These are phyloP conservation scores for Leptobrachium ailaonicum DNA, from an alignment of 2,113 vertebrate species.

Conservation along the genomic window DNA sequence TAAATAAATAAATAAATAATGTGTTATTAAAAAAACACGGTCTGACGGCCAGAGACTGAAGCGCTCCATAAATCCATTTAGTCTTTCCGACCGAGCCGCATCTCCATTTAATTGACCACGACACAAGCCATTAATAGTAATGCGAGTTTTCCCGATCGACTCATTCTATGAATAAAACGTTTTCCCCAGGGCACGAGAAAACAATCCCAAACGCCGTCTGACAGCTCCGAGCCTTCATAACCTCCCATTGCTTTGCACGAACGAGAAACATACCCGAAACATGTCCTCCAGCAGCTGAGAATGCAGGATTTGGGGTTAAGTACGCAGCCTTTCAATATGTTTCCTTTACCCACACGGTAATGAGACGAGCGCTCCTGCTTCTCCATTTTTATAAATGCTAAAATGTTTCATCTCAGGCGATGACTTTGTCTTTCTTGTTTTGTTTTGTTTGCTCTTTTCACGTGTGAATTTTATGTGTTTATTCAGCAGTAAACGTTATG, in stretches of 20 bases:
- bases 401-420: slow-evolving; percentile 10
- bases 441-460: not conserved
- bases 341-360: not conserved
- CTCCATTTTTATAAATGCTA: not conserved
- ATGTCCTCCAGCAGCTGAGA: not conserved
- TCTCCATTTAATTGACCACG: no score
- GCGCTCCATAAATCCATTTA: no score
- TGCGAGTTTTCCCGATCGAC: no score
- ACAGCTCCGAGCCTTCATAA: not conserved
- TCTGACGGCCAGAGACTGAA: no score
- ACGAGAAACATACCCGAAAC: not conserved
- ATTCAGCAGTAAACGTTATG: no score
- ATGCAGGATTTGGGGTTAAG: slow-evolving; percentile 1
- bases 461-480: no score
- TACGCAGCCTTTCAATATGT: slow-evolving; percentile 14
- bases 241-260: not conserved
- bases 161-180: no score
- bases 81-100: no score
- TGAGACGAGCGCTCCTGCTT: not conserved
- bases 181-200: slow-evolving; percentile 1
- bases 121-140: no score
- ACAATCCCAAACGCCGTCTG: not conserved
- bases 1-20: no score
- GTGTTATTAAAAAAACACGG: no score
- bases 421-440: slow-evolving; percentile 1